Percentiles rank a stretch among this genome's conserved stretches.
phyloP scores from a whole-genome alignment of 2,797 vertebrate species.

The Hippocampus kuda region DNA sequence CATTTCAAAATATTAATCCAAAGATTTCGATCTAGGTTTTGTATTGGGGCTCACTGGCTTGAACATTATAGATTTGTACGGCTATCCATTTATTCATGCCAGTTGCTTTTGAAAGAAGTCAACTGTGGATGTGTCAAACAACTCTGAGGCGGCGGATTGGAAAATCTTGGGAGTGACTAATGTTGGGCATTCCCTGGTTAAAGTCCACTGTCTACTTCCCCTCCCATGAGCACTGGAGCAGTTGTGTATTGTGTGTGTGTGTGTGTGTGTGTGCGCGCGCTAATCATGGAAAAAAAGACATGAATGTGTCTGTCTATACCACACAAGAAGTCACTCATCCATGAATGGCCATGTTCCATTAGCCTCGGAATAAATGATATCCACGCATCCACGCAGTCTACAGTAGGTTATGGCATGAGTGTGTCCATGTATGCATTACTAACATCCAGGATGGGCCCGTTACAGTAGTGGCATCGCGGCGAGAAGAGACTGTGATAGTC shows the following conservation, averaged over 20 bases:
- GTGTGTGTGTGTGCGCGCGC: neutral
- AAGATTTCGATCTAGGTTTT: neutral
- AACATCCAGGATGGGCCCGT: slow-evolving; percentile 89
- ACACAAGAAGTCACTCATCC: slow-evolving; percentile 34
- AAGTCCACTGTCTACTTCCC: neutral
- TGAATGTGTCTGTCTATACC: neutral
- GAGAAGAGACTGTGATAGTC: slow-evolving; percentile 93
- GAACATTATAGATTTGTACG: neutral
- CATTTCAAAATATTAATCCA: neutral
- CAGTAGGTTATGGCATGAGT: slow-evolving; percentile 4
- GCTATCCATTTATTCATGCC: too few relatives aligned
- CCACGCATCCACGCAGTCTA: neutral
- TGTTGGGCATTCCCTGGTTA: slow-evolving; percentile 1
- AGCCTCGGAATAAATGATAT: slow-evolving; percentile 49
- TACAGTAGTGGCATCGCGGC: slow-evolving; percentile 90
- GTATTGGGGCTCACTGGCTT: neutral
- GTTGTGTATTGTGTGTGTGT: neutral
- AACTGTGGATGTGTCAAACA: slow-evolving; percentile 1
- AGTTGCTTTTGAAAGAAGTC: neutral
- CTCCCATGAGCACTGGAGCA: neutral
- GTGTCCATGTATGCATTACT: slow-evolving; percentile 49
- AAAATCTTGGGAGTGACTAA: slow-evolving; percentile 6
- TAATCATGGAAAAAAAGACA: neutral
- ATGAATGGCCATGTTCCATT: slow-evolving; percentile 34
- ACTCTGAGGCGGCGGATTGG: neutral